phyloP scores from a whole-genome alignment of 2,797 vertebrate species.

The Acanthurus lineatus region DNA sequence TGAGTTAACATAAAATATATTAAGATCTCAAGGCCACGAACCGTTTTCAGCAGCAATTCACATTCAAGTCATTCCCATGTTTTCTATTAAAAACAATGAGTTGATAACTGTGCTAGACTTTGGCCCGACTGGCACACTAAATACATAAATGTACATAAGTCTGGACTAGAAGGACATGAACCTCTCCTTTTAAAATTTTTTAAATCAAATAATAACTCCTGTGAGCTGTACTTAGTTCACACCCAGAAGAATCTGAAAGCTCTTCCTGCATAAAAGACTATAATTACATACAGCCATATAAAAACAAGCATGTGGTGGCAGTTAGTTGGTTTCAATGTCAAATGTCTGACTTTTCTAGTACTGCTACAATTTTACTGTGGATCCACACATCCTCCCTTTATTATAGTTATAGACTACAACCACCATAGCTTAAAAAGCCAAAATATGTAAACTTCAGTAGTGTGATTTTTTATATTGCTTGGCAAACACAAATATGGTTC shows the following conservation, averaged over 20 bases:
- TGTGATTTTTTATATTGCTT: slow-evolving; percentile 12
- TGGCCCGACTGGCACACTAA: slow-evolving; percentile 14
- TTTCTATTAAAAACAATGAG: slow-evolving; percentile 49
- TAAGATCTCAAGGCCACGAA: slow-evolving; percentile 47
- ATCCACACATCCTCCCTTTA: neutral
- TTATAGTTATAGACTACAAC: slow-evolving; percentile 5
- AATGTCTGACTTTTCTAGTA: neutral
- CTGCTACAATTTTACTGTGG: slow-evolving; percentile 12
- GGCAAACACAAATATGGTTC: slow-evolving; percentile 20
- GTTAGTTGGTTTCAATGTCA: slow-evolving; percentile 5
- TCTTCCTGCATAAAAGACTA: slow-evolving; percentile 28
- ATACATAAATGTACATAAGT: slow-evolving; percentile 20
- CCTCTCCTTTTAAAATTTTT: neutral
- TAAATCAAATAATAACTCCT: slow-evolving; percentile 30
- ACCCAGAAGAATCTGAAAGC: neutral
- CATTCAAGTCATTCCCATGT: slow-evolving; percentile 62
- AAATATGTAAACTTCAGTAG: neutral
- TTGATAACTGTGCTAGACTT: slow-evolving; percentile 31
- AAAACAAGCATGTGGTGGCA: slow-evolving; percentile 4
- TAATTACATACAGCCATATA: slow-evolving; percentile 26
- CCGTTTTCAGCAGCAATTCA: slow-evolving; percentile 57
- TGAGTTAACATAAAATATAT: slow-evolving; percentile 37
- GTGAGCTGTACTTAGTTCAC: neutral
- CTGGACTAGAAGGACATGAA: neutral
- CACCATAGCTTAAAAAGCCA: neutral